phyloP scores from a whole-genome alignment of 2,113 vertebrate genomes.

The Phaethornis superciliosus region DNA sequence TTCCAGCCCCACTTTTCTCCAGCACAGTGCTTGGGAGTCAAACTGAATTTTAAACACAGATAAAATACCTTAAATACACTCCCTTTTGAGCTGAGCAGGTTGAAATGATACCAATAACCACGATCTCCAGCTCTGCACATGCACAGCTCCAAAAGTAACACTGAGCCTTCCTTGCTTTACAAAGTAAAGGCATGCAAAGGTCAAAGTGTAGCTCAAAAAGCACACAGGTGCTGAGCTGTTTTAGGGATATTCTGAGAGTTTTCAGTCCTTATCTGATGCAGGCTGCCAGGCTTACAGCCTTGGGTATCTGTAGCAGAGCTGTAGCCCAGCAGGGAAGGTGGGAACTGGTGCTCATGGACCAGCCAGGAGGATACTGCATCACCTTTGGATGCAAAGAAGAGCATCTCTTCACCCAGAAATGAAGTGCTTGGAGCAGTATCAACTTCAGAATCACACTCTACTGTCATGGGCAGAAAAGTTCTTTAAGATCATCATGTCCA shows the following conservation, averaged over 20 bases:
- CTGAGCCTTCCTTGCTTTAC: background rate
- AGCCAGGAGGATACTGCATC: background rate
- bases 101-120: accelerated
- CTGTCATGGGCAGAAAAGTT: too few species aligned
- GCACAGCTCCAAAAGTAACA: background rate
- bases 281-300: background rate
- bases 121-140: accelerated
- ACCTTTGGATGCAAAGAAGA: background rate
- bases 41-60: background rate
- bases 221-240: background rate
- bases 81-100: background rate
- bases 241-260: background rate
- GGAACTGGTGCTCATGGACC: background rate
- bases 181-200: background rate
- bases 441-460: too few species aligned
- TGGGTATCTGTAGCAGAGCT: accelerated
- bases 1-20: background rate
- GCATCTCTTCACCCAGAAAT: background rate
- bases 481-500: too few species aligned
- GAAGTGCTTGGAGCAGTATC: background rate
- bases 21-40: accelerated
- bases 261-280: too few species aligned
- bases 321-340: background rate
- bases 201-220: background rate
- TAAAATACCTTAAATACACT: background rate